Base-by-base conservation (phyloP, 2,888 invertebrate genomes). In the Trichogramma evanescens region DNA sequence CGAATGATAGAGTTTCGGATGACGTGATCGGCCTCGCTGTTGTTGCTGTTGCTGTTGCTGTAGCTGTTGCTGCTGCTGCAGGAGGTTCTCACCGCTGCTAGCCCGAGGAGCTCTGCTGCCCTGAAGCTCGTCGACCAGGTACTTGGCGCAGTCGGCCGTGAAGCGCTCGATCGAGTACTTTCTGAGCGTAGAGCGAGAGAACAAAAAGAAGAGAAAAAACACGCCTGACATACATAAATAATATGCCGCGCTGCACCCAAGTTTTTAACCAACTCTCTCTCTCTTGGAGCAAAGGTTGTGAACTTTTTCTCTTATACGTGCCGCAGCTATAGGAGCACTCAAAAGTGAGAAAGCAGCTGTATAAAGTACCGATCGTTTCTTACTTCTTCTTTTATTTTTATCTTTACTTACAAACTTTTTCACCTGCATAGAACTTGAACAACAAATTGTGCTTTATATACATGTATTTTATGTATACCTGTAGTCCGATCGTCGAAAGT, bases 1-100 rank as follows among this genome's bases (percentile, higher is more conserved):
- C 6, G 77, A 77, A 62, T 77, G 76, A 63, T 73, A 71, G 3
- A 77, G 71, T 48, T 73, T 76, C n/a, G 73, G 69, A 42, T 71
- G 72, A 13, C 73, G 68, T 5, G 70, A 69, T 38, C 71, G 70
- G 41, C 26, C 26, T 26, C 26, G 26, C 26, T 26, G 26, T 55
- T 70, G 66, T n/a, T 74, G 66, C 59, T 72, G 75, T 60, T 76
- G 75, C 63, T 73, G 69, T 4, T 76, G 70, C 48, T 72, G 75
- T 13, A 72, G 68, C 39, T 69, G 71, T 44, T 72, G 67, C 6
- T 70, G 70, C 26, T 71, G 71, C 13, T 51, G 56, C 43, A 60
- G 69, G 3, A 74, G 43, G 42, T 69, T 75, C 54, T 77, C 76
- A 0, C 74, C 73, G 44, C 74, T 76, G 59, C 67, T 73, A 8